These are phyloP conservation scores for Ellobium chinense DNA, from an alignment of 2,888 invertebrate genomes.

Conservation along the genomic window DNA sequence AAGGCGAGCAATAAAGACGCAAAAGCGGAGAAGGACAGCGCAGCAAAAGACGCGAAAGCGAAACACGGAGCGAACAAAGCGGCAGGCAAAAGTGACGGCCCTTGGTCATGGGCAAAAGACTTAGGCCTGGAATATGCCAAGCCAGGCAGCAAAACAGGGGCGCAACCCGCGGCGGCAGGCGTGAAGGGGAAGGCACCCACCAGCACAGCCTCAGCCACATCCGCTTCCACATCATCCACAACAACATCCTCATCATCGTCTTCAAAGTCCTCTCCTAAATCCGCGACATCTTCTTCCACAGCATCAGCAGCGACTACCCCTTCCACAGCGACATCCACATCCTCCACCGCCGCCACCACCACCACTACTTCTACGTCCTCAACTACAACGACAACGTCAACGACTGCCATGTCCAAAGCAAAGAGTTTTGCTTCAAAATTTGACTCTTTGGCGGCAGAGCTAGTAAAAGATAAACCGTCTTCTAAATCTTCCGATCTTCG, in stretches of 20 bases:
- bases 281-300: background rate
- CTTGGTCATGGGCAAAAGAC: conserved; percentile 25
- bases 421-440: conserved; percentile 38
- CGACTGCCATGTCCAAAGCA: conserved; percentile 2
- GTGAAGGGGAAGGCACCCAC: background rate
- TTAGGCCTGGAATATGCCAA: background rate
- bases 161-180: background rate
- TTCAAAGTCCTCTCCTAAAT: background rate
- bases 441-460: background rate
- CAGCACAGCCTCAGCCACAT: background rate
- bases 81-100: background rate
- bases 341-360: background rate
- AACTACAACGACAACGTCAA: background rate
- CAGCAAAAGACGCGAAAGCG: conserved; percentile 9
- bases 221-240: background rate
- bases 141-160: background rate
- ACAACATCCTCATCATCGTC: background rate
- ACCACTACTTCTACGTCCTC: background rate
- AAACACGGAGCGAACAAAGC: conserved; percentile 22
- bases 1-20: background rate
- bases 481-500: conserved; percentile 13
- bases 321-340: background rate
- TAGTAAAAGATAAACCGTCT: background rate
- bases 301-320: background rate
- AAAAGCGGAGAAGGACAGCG: background rate